Conservation (phyloP, 2,113 vertebrate genomes). For the Nanorana parkeri region DNA sequence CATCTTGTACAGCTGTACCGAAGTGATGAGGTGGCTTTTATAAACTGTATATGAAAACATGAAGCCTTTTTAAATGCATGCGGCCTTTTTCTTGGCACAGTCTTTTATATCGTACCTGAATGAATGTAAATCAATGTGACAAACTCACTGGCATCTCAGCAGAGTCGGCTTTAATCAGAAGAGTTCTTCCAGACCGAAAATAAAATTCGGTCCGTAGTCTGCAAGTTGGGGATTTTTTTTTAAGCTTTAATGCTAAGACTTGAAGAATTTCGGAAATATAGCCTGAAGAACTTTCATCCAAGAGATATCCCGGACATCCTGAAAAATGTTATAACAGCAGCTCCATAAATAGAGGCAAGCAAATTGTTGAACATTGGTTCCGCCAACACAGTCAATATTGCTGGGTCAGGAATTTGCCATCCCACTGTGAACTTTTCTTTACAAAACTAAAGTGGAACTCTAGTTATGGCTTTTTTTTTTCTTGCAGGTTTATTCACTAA, state of each 20-base stretch:
- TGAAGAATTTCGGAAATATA: not conserved
- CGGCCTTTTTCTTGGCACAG: conserved; percentile 8
- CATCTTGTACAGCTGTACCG: conserved; percentile 41
- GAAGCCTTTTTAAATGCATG: conserved; percentile 24
- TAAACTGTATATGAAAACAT: conserved; percentile 16
- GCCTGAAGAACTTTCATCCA: too few species aligned
- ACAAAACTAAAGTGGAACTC: too few species aligned
- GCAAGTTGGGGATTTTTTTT: not conserved
- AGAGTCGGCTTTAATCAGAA: conserved; percentile 5
- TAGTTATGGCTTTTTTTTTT: too few species aligned
- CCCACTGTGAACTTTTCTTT: too few species aligned
- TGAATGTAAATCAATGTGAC: conserved; percentile 49
- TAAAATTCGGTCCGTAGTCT: not conserved
- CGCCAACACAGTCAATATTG: too few species aligned
- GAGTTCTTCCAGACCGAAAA: conserved; percentile 8
- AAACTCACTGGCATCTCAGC: conserved; percentile 20
- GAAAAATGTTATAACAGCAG: too few species aligned
- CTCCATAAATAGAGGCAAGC: too few species aligned
- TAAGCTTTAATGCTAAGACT: not conserved
- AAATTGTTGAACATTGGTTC: too few species aligned
- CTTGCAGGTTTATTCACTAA: too few species aligned
- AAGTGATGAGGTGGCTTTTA: conserved; percentile 27
- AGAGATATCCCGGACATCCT: too few species aligned
- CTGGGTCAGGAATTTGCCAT: too few species aligned
- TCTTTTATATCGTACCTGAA: conserved; percentile 41